Base-by-base conservation (phyloP, 2,888 invertebrate genomes). In the Aleiodes alternator region DNA sequence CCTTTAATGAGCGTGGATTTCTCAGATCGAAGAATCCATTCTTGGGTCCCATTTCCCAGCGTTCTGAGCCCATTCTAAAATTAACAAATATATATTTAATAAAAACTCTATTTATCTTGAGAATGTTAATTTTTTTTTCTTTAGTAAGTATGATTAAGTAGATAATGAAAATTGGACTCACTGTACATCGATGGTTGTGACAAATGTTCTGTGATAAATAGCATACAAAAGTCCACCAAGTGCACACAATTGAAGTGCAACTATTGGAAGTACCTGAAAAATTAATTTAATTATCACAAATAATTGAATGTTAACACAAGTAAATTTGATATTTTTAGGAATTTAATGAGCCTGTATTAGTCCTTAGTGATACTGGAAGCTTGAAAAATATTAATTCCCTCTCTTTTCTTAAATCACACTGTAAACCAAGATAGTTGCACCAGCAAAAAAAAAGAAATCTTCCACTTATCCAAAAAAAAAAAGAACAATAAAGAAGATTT, bases 1-100 rank as follows among this genome's bases (percentile, higher is more conserved):
- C 90, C 90, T 90, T 91, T 34, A 90, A 83, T 69, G 71, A 73
- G 14, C 89, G 87, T 29, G 91, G 91, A 31, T 90, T 86, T 72
- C 90, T 86, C 53, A 90, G 85, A 79, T 90, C 90, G 83, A 87
- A 82, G 78, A 86, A 87, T 69, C 74, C 71, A 66, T 85, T 84
- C 38, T 72, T 72, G 12, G 84, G 76, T 1, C 85, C 80, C 16
- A 88, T 85, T 76, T 88, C 88, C 79, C 75, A 84, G 4, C 88
- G 86, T 3, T 80, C 71, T n/a, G 76, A 64, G 3, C 77, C 69
- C 34, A 80, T 53, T 50, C 78, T 80, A 69, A 23, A 23, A 70
- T 68, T 76, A 57, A 77, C 31, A 14, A 70, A 31, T 51, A 76
- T 69, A 34, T 34, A 34, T 34, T 23, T 75, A 75, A 51, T 66